A percentile compares a stretch with the other conserved stretches of the same genome.
phyloP scores from a whole-genome alignment of 2,113 vertebrate species.

The Protobothrops mucrosquamatus region DNA sequence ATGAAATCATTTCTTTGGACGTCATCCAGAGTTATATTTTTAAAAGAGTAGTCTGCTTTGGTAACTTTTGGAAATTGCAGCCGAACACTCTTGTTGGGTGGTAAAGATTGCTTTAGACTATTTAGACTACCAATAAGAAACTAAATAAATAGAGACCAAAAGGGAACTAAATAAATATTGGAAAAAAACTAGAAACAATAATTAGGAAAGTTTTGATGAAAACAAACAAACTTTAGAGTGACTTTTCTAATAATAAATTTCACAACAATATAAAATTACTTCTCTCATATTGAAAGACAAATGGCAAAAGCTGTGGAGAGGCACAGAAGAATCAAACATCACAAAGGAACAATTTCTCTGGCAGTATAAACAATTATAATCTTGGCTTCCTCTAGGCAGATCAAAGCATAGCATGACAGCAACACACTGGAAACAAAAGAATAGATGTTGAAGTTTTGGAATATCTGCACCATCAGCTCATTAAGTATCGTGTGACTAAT shows the following conservation, averaged over 20 bases:
- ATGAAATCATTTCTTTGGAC: not conserved
- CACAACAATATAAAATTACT: not conserved
- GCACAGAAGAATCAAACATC: not conserved
- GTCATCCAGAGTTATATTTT: not conserved
- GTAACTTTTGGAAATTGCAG: not conserved
- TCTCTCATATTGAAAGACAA: slow-evolving; percentile 15
- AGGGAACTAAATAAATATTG: not conserved
- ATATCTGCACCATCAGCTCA: not conserved
- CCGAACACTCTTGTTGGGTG: not conserved
- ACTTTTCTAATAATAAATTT: slow-evolving; percentile 4
- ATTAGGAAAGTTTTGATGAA: not conserved
- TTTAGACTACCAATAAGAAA: not conserved
- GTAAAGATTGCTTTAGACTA: not conserved
- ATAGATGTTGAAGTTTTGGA: slow-evolving; percentile 19
- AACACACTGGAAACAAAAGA: not conserved
- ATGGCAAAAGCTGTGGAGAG: not conserved
- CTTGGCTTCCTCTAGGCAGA: not conserved
- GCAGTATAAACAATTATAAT: slow-evolving; percentile 5
- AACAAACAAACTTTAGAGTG: not conserved
- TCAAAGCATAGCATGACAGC: slow-evolving; percentile 9
- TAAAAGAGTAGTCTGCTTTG: not conserved
- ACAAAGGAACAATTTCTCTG: slow-evolving; percentile 1
- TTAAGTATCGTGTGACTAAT: not conserved
- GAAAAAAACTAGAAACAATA: not conserved
- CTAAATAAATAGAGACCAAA: not conserved